phyloP scores from a whole-genome alignment of 1,140 invertebrate genomes.

The Planococcus citri region DNA sequence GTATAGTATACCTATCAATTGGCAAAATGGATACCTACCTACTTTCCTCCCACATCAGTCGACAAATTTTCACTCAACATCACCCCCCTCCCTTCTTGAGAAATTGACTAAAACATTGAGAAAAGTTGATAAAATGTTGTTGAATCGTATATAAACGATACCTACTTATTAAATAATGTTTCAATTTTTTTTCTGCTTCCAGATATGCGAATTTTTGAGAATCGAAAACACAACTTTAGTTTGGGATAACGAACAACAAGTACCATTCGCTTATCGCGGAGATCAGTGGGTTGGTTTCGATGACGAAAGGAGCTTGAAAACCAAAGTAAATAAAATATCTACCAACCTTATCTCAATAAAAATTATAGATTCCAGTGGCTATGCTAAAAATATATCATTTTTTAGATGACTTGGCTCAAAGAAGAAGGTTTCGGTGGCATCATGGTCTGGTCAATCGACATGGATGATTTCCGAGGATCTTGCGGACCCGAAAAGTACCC shows the following conservation, averaged over 20 bases:
- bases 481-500: slow-evolving; percentile 88
- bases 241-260: slow-evolving; percentile 93
- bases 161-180: too few species aligned
- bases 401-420: slow-evolving; percentile 83
- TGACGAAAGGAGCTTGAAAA: slow-evolving; percentile 80
- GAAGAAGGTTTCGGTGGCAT: slow-evolving; percentile 88
- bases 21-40: too few species aligned
- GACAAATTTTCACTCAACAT: too few species aligned
- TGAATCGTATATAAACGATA: too few species aligned
- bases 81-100: too few species aligned
- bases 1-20: too few species aligned
- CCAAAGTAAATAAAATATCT: slow-evolving; percentile 53
- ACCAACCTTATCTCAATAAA: slow-evolving; percentile 18
- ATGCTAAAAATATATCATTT: background rate
- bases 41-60: too few species aligned
- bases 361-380: background rate
- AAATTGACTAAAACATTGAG: too few species aligned
- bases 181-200: too few species aligned
- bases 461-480: slow-evolving; percentile 84
- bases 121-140: too few species aligned
- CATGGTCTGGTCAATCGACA: slow-evolving; percentile 94
- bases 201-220: slow-evolving; percentile 81
- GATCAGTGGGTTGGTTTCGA: slow-evolving; percentile 95
- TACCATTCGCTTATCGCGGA: slow-evolving; percentile 79
- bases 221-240: slow-evolving; percentile 84